phyloP scores from a whole-genome alignment of 2,113 vertebrate species.

The Brachionichthys hirsutus region DNA sequence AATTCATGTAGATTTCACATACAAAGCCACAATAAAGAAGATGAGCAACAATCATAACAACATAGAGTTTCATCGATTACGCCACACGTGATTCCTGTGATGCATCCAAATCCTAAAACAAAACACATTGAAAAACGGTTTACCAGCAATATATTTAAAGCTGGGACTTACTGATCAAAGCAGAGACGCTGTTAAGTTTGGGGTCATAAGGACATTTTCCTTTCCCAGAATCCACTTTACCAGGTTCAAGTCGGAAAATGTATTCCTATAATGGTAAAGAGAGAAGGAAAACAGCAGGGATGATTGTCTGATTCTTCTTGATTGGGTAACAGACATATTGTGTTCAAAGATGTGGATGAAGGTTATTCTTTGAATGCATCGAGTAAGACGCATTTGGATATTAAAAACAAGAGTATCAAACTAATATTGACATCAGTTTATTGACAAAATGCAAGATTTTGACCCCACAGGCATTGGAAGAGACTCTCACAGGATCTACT shows the following conservation, averaged over 20 bases:
- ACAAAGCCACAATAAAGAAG: no score
- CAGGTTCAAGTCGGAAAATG: constrained; percentile 94
- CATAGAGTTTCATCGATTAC: no score
- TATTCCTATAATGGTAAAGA: constrained; percentile 84
- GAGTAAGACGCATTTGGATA: constrained; percentile 22
- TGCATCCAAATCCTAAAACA: no score
- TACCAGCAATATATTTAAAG: constrained; percentile 1
- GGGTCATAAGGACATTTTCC: constrained; percentile 98
- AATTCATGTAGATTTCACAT: no score
- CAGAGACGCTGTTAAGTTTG: constrained; percentile 95
- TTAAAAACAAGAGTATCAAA: constrained; percentile 23
- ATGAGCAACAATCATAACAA: no score
- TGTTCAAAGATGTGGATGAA: neutral
- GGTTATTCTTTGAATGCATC: constrained; percentile 15
- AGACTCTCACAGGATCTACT: constrained; percentile 35
- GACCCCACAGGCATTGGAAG: constrained; percentile 20
- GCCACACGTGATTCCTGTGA: no score
- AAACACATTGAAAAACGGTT: no score
- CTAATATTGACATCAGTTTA: constrained; percentile 24
- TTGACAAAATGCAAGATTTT: constrained; percentile 15
- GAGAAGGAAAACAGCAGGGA: constrained; percentile 13
- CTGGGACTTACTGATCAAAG: constrained; percentile 92
- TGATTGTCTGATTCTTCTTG: neutral
- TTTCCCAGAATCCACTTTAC: constrained; percentile 96
- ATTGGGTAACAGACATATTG: constrained; percentile 10